Evolutionary conservation across 2,888 invertebrate species (phyloP), one percentile per base, ranked within the genome.

Genomic region (Thelaira solivaga): DNA sequence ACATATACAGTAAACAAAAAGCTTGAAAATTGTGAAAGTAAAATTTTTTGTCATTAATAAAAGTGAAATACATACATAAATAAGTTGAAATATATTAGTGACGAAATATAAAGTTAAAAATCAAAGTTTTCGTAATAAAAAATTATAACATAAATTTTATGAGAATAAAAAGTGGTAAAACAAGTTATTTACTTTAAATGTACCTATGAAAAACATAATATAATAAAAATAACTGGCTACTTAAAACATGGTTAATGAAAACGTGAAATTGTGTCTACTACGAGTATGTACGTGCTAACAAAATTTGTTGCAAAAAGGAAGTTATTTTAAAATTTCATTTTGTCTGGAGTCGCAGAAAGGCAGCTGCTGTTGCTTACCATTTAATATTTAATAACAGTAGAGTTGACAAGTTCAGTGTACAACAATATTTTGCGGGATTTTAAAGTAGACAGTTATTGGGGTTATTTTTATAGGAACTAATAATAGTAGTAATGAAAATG

Each of bases 271-370:
- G n/a, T n/a, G n/a, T n/a, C n/a, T n/a, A n/a, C n/a, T n/a, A n/a
- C n/a, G n/a, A n/a, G n/a, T n/a, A n/a, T n/a, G n/a, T n/a, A n/a
- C n/a, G n/a, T 45, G 53, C 11, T 47, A 39, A 61, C 20, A 65
- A 57, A 29, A 34, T 36, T 51, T 34, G 31, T 61, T 69, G 59
- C 61, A 65, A 71, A 72, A 78, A 74, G 69, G 65, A 78, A 78
- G 78, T 74, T 74, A 78, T 78, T 78, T 71, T 31, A 47, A 69
- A 77, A 69, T 78, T 78, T 71, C 53, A 51, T 78, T 77, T 67
- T 51, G 59, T 26, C 59, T 65, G 16, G 36, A 49, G 59, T 64
- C 31, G 6, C 24, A 57, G 43, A 64, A 34, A 68, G 62, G 36
- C 69, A 64, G 59, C n/a, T n/a, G 31, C 72, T 57, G 76, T 61